Evolutionary conservation across 2,888 invertebrate genomes (phyloP), one percentile per base, ranked within the genome.

Genomic region (Dyspetes luteomarginatus): DNA sequence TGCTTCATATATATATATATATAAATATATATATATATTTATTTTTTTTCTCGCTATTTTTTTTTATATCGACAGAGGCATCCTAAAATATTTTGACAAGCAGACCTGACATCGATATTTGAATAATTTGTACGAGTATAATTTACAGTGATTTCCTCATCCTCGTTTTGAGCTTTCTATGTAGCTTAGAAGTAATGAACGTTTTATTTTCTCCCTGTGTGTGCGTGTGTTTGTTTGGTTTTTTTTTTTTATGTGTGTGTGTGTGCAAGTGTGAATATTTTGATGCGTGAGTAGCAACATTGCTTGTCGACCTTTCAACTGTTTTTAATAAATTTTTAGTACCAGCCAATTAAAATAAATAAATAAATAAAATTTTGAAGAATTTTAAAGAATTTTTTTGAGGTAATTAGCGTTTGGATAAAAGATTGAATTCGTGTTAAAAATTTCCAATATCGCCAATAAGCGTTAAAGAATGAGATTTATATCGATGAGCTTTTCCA

Each of bases 91-190:
- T 82, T 86, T 88, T 83, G 86, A 88, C 85, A 87, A 89, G 89
- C 89, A 86, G 87, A 86, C 84, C 86, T 85, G 89, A 88, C 88
- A 88, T 86, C 85, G 84, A 87, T 86, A 88, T 80, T 82, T 86
- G 83, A 86, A 82, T 88, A 85, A 86, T 88, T 88, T 80, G 80
- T 80, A 80, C 81, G 72, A 77, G 76, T 76, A 75, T 79, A 62
- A 81, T 81, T 77, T 77, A 67, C 73, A 78, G 69, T 78, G 60
- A 76, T 65, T 79, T 60, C 69, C 69, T 58, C 50, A 58, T 75
- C 68, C n/a, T 75, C 22, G 48, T 73, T 83, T 87, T 88, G 88
- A 88, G 88, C 88, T 85, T n/a, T 85, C 84, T 84, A 86, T 84
- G 24, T 72, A 86, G 87, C 85, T 86, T 87, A 86, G 84, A 4